Base-by-base conservation (phyloP, 2,113 vertebrate species). In the Alligator sinensis region DNA sequence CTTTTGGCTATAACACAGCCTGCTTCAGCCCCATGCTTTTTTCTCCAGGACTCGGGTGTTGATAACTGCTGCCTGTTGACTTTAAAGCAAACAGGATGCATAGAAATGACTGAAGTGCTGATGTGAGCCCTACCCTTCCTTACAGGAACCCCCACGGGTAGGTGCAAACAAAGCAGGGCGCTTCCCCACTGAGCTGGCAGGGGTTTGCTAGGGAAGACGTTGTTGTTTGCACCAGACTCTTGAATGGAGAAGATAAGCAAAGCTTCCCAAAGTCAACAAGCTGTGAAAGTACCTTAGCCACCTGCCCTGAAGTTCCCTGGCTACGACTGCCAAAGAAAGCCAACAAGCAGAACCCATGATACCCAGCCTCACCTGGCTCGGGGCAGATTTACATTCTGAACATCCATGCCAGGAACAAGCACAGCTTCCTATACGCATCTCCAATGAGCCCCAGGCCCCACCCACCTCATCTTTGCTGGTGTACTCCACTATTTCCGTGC, bases 401-500 rank as follows among this genome's bases (percentile, higher is more conserved):
- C 17, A n/a, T 12, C 55, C 21, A 12, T 16, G 54, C 9, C 2
- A 6, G 30, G 9, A 59, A 54, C 75, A 6, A 18, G 1, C 17
- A 12, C 30, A 38, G 74, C 18, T 13, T 38, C 38, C 47, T 17
- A 11, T 6, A 2, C 0, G 0, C 57, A 3, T 28, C 68, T 9
- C 1, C 1, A 1, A 25, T 27, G 11, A 6, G 60, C 2, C 47
- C 68, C 77, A 0, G 0, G 3, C 62, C 5, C 25, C 66, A 84
- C 97, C 70, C 10, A 99, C 99, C 98, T 99, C 99, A 3, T 99
- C 99, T 27, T 98, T 98, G 98, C 99, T 99, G 75, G 99, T 99
- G 87, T 98, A 99, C 57, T 99, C 99, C 68, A 99, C 98, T 0
- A 99, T 97, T 93, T 99, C 99, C 0, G 99, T 99, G 93, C 99